Conservation (phyloP, 2,113 vertebrate genomes). For the Cebidichthys violaceus region DNA sequence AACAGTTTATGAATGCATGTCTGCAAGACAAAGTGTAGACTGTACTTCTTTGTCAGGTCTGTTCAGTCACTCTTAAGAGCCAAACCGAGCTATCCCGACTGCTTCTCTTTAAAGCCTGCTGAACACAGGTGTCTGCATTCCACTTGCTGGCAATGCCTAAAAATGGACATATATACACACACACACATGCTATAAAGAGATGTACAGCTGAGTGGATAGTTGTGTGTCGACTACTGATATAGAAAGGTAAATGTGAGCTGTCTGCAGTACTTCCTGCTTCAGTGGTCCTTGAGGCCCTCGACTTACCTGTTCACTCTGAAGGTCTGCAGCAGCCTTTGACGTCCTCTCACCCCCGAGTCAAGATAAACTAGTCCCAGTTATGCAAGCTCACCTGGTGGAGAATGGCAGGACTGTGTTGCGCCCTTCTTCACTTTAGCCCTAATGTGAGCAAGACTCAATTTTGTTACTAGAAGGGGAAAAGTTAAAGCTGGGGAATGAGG, state of each 20-base stretch:
- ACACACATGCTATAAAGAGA: not conserved
- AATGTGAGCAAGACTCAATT: not conserved
- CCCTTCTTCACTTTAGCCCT: not conserved
- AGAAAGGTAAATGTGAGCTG: not conserved
- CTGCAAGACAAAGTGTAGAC: not conserved
- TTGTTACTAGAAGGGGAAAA: conserved; percentile 9
- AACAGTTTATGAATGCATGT: not conserved
- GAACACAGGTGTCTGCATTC: not conserved
- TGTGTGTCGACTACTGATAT: not conserved
- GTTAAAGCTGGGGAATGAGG: conserved; percentile 11
- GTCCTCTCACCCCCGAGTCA: conserved; percentile 43
- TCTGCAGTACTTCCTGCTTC: not conserved
- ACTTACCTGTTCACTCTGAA: conserved; percentile 73
- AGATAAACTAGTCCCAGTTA: conserved; percentile 31
- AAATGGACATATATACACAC: not conserved
- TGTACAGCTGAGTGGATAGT: not conserved
- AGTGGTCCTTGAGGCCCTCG: conserved; percentile 21
- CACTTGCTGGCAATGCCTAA: not conserved
- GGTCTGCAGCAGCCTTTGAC: conserved; percentile 43
- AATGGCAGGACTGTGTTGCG: not conserved
- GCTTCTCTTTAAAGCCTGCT: not conserved
- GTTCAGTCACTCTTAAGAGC: not conserved
- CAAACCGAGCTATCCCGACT: not conserved
- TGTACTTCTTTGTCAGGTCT: not conserved
- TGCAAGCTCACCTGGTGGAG: conserved; percentile 4